Evolutionary conservation across 92 coral and sea anemone species (phyloP).

Genomic region (Epizoanthus illoricatus): DNA sequence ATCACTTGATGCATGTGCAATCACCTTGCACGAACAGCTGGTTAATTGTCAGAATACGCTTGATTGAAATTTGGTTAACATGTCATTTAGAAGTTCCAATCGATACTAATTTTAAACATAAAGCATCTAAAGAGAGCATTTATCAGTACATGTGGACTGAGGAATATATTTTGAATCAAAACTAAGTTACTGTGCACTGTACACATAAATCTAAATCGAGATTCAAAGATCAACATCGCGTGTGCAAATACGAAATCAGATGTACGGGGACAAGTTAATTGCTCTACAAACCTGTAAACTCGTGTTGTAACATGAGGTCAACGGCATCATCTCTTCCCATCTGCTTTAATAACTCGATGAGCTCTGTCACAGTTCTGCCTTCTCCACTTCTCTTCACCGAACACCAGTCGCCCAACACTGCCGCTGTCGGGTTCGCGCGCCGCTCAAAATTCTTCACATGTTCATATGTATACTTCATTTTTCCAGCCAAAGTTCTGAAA

Average conservation of each 20-base stretch:
- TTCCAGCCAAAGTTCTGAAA: constrained; percentile 81
- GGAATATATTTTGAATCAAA: not conserved
- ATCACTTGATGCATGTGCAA: not conserved
- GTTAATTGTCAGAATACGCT: not conserved
- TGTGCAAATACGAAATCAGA: not conserved
- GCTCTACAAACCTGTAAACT: constrained; percentile 70
- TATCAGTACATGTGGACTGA: not conserved
- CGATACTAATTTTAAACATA: not conserved
- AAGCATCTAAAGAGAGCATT: not conserved
- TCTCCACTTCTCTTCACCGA: constrained; percentile 52
- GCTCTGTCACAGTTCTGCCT: constrained; percentile 70
- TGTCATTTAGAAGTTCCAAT: too few relatives aligned
- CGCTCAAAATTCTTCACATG: constrained; percentile 73
- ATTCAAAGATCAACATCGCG: not conserved
- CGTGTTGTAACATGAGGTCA: constrained; percentile 67
- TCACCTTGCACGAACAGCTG: not conserved
- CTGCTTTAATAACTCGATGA: constrained; percentile 59
- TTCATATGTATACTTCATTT: constrained; percentile 71
- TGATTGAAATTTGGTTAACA: too few relatives aligned
- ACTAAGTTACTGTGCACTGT: too few relatives aligned
- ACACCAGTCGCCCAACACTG: constrained; percentile 70
- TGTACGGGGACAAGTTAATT: too few relatives aligned
- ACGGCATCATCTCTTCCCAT: constrained; percentile 96
- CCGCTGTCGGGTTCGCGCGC: constrained; percentile 69
- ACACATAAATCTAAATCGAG: not conserved